Conservation (phyloP, 2,113 vertebrate genomes). For the Ailuropoda melanoleuca region DNA sequence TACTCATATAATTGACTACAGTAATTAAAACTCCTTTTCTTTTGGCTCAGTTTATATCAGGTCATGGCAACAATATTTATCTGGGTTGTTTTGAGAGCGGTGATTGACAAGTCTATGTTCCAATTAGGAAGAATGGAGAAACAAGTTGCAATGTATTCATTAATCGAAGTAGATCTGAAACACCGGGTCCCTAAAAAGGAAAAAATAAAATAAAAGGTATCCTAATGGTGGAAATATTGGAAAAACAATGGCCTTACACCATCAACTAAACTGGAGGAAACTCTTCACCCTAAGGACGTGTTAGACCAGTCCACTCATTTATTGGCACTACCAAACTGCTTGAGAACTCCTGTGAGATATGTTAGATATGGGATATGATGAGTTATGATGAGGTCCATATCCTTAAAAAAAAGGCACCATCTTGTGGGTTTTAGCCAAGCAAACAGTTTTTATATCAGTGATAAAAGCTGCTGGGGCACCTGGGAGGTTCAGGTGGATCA, state of each 20-base stretch:
- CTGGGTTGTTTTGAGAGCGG: not conserved
- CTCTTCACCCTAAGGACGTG: not conserved
- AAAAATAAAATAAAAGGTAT: not conserved
- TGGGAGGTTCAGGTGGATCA: too few relatives aligned
- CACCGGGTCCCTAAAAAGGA: not conserved
- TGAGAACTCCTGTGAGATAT: not conserved
- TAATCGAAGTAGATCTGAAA: not conserved
- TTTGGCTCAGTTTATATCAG: not conserved
- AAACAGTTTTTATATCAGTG: not conserved
- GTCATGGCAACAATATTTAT: not conserved
- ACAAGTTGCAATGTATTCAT: not conserved
- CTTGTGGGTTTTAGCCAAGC: not conserved
- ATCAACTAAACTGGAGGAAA: not conserved
- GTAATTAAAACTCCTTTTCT: not conserved
- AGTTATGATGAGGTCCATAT: not conserved
- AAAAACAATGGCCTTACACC: not conserved
- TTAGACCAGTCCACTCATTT: not conserved
- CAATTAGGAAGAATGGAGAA: not conserved
- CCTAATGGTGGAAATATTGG: not conserved
- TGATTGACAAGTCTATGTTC: not conserved
- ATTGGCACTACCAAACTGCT: not conserved
- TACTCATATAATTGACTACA: not conserved
- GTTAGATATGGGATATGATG: not conserved
- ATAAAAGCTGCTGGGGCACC: not conserved
- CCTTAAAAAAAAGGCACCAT: not conserved